Conservation (phyloP, 2,888 invertebrate species). For the Esperia sulphurella region DNA sequence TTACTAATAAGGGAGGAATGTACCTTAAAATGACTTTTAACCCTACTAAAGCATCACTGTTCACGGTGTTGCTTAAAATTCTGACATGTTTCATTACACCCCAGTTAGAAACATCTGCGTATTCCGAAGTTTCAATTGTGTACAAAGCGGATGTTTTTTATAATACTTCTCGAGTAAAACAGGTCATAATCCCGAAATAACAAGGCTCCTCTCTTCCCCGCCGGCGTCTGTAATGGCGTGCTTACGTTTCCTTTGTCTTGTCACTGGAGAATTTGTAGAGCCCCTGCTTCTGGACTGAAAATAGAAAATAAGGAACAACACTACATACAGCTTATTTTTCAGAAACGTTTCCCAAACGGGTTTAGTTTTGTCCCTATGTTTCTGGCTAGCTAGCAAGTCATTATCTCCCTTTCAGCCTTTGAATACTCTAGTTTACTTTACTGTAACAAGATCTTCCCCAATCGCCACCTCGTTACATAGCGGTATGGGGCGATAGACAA, state of each 20-base stretch:
- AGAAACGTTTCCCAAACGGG: too few relatives aligned
- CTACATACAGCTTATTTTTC: not conserved
- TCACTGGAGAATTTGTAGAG: constrained; percentile 26
- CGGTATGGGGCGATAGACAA: too few relatives aligned
- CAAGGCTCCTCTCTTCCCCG: constrained; percentile 23
- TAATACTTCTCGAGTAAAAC: not conserved
- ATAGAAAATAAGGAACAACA: constrained; percentile 6
- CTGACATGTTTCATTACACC: not conserved
- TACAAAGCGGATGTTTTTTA: not conserved
- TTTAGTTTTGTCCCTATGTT: too few relatives aligned
- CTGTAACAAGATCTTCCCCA: too few relatives aligned
- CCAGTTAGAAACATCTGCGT: not conserved
- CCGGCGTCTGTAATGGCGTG: constrained; percentile 28
- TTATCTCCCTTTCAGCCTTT: too few relatives aligned
- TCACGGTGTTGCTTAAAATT: too few relatives aligned
- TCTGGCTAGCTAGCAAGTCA: too few relatives aligned
- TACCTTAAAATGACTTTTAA: too few relatives aligned
- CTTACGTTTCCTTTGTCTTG: constrained; percentile 32
- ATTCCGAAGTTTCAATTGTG: not conserved
- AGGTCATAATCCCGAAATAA: constrained; percentile 34
- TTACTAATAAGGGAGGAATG: too few relatives aligned
- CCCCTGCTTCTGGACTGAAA: constrained; percentile 14
- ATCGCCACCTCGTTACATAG: too few relatives aligned
- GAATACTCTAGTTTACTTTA: too few relatives aligned
- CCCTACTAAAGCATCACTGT: too few relatives aligned